Evolutionary conservation across 2,888 invertebrate genomes (phyloP).

Genomic region (Nowickia ferox): DNA sequence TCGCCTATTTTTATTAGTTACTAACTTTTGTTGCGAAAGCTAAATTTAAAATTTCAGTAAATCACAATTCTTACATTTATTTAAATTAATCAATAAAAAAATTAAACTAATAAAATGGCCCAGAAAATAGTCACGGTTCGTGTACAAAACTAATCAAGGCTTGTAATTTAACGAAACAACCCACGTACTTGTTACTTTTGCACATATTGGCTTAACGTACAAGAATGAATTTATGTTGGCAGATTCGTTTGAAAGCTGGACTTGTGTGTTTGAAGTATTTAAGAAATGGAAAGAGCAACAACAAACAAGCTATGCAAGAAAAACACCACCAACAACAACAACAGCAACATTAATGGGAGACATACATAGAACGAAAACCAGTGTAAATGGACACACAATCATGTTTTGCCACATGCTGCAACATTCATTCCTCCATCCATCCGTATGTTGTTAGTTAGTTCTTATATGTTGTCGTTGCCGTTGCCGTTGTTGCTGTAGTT

Average conservation of each 20-base stretch:
- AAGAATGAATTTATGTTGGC: conserved; percentile 63
- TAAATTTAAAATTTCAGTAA: too few species aligned
- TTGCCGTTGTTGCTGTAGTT: conserved; percentile 72
- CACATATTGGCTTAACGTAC: conserved; percentile 37
- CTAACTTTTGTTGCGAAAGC: too few species aligned
- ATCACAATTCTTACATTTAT: too few species aligned
- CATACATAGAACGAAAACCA: conserved; percentile 62
- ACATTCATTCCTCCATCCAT: conserved; percentile 14
- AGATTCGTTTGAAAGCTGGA: conserved; percentile 61
- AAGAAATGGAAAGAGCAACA: conserved; percentile 59
- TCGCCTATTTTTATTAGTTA: too few species aligned
- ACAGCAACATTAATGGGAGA: background rate
- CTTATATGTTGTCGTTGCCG: conserved; percentile 45
- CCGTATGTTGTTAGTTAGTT: conserved; percentile 40
- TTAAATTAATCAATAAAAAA: too few species aligned
- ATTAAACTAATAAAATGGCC: too few species aligned
- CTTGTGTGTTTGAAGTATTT: conserved; percentile 63
- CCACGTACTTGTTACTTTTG: conserved; percentile 21
- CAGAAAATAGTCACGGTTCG: too few species aligned
- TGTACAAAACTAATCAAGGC: background rate
- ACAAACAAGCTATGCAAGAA: conserved; percentile 36
- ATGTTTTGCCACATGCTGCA: conserved; percentile 72
- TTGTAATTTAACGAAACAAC: conserved; percentile 6
- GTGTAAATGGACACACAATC: conserved; percentile 70
- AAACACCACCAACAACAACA: conserved; percentile 47